Percentiles rank a stretch among this genome's conserved stretches.
These are phyloP conservation scores for Phalacrocorax aristotelis DNA, from an alignment of 2,113 vertebrate species.

Conservation along the genomic window DNA sequence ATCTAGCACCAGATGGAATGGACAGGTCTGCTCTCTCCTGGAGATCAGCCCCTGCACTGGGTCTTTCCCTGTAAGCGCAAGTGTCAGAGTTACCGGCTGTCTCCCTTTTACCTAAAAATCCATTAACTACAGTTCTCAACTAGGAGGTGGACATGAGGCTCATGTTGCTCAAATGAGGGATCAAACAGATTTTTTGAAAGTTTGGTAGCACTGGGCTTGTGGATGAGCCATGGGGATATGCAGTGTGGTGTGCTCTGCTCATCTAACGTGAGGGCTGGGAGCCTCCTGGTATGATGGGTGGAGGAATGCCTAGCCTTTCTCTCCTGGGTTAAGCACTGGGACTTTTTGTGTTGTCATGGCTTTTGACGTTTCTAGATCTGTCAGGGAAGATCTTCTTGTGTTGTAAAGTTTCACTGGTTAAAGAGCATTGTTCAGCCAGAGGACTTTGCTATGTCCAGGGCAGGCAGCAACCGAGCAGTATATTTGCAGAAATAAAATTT, in stretches of 20 bases:
- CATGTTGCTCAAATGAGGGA: neutral
- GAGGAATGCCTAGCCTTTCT: neutral
- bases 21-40: neutral
- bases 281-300: too few species aligned
- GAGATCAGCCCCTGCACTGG: neutral
- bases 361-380: neutral
- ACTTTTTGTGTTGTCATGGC: neutral
- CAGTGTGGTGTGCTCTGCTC: neutral
- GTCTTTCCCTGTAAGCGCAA: neutral
- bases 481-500: neutral
- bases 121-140: neutral
- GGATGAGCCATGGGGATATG: neutral
- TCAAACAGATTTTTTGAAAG: neutral
- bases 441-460: neutral
- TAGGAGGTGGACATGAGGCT: neutral
- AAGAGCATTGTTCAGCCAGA: neutral
- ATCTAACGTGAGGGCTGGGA: neutral
- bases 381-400: neutral
- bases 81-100: neutral
- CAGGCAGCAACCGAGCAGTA: neutral
- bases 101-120: neutral
- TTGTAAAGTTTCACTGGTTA: neutral
- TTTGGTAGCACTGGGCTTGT: neutral
- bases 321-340: neutral
- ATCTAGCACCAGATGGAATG: neutral